These are phyloP conservation scores for Chaetodon trifascialis DNA, from an alignment of 2,113 vertebrate genomes.

Conservation along the genomic window DNA sequence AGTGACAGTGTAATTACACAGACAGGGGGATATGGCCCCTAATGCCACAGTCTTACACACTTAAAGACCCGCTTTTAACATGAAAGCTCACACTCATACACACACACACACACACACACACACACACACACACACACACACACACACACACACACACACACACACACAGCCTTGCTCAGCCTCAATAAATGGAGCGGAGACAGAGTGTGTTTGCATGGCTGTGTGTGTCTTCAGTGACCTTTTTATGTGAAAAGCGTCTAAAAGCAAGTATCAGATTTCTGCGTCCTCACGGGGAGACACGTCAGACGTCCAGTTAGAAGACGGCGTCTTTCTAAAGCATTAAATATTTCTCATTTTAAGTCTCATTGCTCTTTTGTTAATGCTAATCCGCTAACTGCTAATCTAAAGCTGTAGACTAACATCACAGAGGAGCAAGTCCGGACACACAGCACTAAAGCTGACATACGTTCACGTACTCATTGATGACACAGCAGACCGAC, in stretches of 20 bases:
- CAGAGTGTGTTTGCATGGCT: conserved; percentile 36
- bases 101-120: conserved; percentile 26
- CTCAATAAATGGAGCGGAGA: conserved; percentile 74
- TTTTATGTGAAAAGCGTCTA: conserved; percentile 26
- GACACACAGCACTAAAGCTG: not conserved
- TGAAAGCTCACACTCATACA: conserved; percentile 67
- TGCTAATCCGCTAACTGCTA: not conserved
- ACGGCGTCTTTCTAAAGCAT: not conserved
- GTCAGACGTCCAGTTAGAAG: not conserved
- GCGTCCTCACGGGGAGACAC: not conserved
- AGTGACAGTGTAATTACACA: conserved; percentile 83
- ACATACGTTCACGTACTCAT: not conserved
- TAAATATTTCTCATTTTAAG: not conserved
- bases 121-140: conserved; percentile 11
- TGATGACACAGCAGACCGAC: conserved; percentile 2
- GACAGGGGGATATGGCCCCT: conserved; percentile 73
- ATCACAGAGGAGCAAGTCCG: not conserved
- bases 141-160: conserved; percentile 26
- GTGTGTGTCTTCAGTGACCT: conserved; percentile 25
- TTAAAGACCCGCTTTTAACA: conserved; percentile 82
- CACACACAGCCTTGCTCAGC: conserved; percentile 55
- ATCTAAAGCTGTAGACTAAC: not conserved
- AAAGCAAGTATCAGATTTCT: not conserved
- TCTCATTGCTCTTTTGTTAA: not conserved
- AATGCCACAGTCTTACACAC: conserved; percentile 79